Percentiles rank a stretch among this genome's conserved stretches.
phyloP scores from a whole-genome alignment of 2,797 vertebrate genomes.

The Hypotaenidia okinawae region DNA sequence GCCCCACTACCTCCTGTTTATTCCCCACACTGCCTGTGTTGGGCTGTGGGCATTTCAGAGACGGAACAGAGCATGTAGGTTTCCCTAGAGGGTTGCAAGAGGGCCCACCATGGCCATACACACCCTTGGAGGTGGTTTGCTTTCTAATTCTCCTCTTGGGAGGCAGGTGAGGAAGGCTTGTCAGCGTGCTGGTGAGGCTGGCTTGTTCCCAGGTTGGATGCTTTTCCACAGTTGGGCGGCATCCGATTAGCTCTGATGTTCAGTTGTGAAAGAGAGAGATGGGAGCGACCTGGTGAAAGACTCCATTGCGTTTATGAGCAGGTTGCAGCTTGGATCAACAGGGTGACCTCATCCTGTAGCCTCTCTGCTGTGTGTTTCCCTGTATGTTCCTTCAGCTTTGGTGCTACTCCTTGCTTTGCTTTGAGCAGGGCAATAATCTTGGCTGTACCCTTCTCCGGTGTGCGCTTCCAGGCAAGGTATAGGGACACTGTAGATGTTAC shows the following conservation, averaged over 20 bases:
- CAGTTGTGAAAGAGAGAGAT: background rate
- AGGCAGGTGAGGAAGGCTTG: too few relatives aligned
- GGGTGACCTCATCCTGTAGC: background rate
- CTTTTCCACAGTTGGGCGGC: background rate
- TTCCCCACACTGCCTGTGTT: too few relatives aligned
- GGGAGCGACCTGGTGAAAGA: background rate
- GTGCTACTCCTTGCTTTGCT: background rate
- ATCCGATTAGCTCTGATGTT: background rate
- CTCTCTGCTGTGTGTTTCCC: background rate
- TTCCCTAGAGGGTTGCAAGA: too few relatives aligned
- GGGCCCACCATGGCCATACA: too few relatives aligned
- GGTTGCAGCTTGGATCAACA: background rate
- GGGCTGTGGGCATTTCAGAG: too few relatives aligned
- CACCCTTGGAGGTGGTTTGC: too few relatives aligned
- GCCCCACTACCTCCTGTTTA: too few relatives aligned
- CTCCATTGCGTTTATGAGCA: background rate
- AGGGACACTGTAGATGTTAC: background rate
- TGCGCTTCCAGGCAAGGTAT: rapidly evolving
- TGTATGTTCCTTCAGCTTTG: background rate
- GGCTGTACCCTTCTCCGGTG: background rate
- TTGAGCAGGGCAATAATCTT: background rate
- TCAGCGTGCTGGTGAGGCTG: too few relatives aligned
- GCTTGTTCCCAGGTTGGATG: too few relatives aligned
- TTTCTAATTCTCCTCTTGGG: too few relatives aligned
- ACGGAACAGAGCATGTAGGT: too few relatives aligned